These are phyloP conservation scores for Trichomycterus rosablanca DNA, from an alignment of 2,113 vertebrate species.

Conservation along the genomic window DNA sequence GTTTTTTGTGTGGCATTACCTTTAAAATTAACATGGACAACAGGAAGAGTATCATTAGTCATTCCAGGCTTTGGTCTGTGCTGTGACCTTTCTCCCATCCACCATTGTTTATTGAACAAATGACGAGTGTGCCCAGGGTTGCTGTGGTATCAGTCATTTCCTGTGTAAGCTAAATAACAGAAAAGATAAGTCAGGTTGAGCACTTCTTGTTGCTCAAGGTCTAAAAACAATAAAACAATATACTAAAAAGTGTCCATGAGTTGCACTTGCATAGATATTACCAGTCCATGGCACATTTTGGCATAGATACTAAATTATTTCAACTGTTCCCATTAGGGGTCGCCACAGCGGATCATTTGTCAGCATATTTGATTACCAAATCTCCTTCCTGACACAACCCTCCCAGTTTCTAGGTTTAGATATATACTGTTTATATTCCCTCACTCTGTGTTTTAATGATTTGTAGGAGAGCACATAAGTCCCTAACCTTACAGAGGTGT, in stretches of 20 bases:
- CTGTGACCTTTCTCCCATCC: background rate
- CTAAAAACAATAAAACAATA: background rate
- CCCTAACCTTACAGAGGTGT: too few species aligned
- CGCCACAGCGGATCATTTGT: too few species aligned
- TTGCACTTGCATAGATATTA: too few species aligned
- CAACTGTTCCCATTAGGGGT: too few species aligned
- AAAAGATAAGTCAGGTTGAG: background rate
- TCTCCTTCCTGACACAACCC: too few species aligned
- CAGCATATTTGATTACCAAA: too few species aligned
- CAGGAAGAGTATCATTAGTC: background rate
- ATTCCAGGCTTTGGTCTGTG: background rate
- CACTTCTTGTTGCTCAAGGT: constrained; percentile 6
- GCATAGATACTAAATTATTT: too few species aligned
- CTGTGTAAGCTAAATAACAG: constrained; percentile 7
- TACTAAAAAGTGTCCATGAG: too few species aligned
- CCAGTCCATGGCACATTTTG: too few species aligned
- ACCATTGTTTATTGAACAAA: background rate
- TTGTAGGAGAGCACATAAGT: too few species aligned
- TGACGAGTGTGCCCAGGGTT: background rate
- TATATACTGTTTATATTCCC: background rate
- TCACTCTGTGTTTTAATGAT: background rate
- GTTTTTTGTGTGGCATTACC: too few species aligned
- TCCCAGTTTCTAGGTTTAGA: too few species aligned
- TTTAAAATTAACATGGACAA: background rate
- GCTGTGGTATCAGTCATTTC: constrained; percentile 8